Conservation (phyloP, 2,113 vertebrate species). For the Nymphicus hollandicus region DNA sequence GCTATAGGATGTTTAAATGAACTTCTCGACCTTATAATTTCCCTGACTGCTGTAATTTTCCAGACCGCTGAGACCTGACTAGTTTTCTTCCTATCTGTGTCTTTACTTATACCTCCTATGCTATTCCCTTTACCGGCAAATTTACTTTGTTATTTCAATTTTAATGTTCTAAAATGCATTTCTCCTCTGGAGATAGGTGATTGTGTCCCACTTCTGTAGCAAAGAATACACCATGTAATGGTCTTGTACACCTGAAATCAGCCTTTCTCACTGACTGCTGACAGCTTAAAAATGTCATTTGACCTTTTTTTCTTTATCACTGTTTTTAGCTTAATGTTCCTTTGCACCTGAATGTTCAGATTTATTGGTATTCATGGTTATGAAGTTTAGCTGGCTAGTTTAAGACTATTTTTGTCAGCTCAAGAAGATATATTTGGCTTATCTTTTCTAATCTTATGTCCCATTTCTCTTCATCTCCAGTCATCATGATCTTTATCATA, state of each 20-base stretch:
- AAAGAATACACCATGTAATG: neutral
- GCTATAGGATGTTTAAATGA: neutral
- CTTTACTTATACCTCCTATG: neutral
- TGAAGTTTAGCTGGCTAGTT: neutral
- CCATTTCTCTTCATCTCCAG: neutral
- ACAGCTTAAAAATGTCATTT: neutral
- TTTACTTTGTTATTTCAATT: neutral
- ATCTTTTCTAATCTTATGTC: neutral
- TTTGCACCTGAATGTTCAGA: neutral
- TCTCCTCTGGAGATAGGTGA: neutral
- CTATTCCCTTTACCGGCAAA: neutral
- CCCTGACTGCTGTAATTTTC: neutral
- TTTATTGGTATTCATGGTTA: neutral
- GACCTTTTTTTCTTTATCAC: neutral
- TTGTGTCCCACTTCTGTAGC: neutral
- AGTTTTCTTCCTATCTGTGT: neutral
- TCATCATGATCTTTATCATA: neutral
- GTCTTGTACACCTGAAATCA: neutral
- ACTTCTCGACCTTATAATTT: neutral
- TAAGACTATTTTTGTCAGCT: neutral
- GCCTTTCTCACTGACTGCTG: neutral
- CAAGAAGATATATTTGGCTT: neutral
- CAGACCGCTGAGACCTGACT: neutral
- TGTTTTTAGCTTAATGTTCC: neutral
- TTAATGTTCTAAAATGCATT: neutral